Conservation (phyloP, 2,888 invertebrate species). For the Hybos culiciformis region DNA sequence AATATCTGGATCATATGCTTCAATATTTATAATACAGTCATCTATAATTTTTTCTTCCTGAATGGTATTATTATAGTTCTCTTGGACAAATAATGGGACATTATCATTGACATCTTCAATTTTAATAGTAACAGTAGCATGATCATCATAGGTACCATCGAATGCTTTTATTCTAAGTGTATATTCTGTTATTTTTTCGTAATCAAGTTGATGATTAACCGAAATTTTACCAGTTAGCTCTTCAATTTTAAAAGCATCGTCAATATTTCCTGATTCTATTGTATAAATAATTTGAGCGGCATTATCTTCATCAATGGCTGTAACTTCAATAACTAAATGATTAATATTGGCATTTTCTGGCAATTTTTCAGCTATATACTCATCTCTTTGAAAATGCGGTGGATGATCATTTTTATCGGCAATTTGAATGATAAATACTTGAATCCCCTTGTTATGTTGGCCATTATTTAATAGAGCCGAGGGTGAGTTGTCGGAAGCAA, state of each 20-base stretch:
- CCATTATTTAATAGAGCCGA: constrained; percentile 54
- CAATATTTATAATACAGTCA: constrained; percentile 54
- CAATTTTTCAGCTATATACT: constrained; percentile 60
- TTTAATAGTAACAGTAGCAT: constrained; percentile 68
- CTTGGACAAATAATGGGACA: constrained; percentile 66
- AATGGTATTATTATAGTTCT: constrained; percentile 60
- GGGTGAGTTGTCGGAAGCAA: constrained; percentile 79
- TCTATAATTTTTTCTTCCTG: constrained; percentile 56
- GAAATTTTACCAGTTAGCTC: constrained; percentile 72
- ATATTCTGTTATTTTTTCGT: constrained; percentile 73
- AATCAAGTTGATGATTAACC: constrained; percentile 65
- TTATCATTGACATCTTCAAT: constrained; percentile 89
- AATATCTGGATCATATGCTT: constrained; percentile 77
- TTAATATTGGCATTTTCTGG: constrained; percentile 75
- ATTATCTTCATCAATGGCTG: constrained; percentile 77
- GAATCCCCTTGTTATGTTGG: constrained; percentile 60
- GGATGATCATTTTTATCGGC: constrained; percentile 94
- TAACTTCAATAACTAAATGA: constrained; percentile 72
- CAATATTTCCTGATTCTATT: constrained; percentile 73
- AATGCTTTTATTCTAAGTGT: constrained; percentile 69
- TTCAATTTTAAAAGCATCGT: constrained; percentile 75
- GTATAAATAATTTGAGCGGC: constrained; percentile 77
- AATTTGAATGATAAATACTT: constrained; percentile 79
- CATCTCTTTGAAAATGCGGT: constrained; percentile 68
- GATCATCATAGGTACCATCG: constrained; percentile 72